Base-by-base conservation (phyloP, 2,113 vertebrate species). In the Oryzias javanicus region DNA sequence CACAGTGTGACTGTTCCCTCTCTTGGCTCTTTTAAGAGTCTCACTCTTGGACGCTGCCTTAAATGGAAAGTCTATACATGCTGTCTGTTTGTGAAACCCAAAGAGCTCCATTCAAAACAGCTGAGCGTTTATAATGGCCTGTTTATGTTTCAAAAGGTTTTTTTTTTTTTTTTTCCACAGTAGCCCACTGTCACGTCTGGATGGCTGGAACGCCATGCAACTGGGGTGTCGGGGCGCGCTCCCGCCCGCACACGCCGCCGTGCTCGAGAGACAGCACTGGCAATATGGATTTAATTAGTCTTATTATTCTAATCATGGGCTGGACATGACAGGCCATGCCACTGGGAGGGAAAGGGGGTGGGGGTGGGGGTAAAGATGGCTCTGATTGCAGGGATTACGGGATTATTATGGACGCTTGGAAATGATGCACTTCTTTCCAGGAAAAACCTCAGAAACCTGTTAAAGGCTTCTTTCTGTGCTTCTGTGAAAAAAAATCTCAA, bases 31-130 rank as follows among this genome's bases (percentile, higher is more conserved):
- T 78, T 82, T 65, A 60, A 70, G 77, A 78, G 66, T 75, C 73
- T 60, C 22, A 25, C 76, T 80, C 76, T 68, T 66, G 70, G 65
- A 82, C 63, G 6, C 41, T 16, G 69, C 84, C 86, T 85, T 84
- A 89, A 85, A 89, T 88, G 86, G 86, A 85, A 86, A 88, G 88
- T 80, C 86, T 89, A 86, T 89, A 81, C 74, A 46, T 81, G 85
- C 76, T 67, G 73, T 72, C 66, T 76, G 80, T 82, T 74, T 85
- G 76, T 49, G 69, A 69, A 68, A 61, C 72, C 78, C 66, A 67
- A 62, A 78, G 64, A 79, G 62, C 73, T 64, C 66, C 47, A 50
- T 86, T 74, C 64, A 82, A 35, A 29, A 78, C 86, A 88, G 80
- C 83, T 87, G 81, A 86, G 78, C 84, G 67, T 86, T 88, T 84